Evolutionary conservation across 2,888 invertebrate species (phyloP).

Genomic region (Sericinus montela): DNA sequence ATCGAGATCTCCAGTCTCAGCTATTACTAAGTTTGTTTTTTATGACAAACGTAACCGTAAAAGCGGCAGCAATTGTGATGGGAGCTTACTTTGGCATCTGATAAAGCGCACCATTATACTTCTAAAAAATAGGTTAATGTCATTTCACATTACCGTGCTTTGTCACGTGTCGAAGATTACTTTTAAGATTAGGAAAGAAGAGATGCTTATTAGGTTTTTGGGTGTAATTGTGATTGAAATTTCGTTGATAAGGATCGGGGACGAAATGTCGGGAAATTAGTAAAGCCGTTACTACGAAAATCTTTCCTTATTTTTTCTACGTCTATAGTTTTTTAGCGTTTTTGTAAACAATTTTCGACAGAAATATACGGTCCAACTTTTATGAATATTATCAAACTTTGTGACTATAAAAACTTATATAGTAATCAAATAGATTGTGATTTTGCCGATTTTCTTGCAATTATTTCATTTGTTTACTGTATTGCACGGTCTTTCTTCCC

Average conservation of each 20-base stretch:
- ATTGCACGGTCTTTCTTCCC: too few species aligned
- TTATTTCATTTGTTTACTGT: too few species aligned
- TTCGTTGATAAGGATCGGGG: constrained; percentile 1
- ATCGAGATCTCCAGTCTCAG: constrained; percentile 25
- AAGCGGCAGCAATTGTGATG: constrained; percentile 45
- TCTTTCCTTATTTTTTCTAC: neutral
- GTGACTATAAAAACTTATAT: too few species aligned
- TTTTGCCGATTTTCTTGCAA: too few species aligned
- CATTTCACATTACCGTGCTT: constrained; percentile 60
- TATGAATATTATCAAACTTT: too few species aligned
- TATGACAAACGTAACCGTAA: constrained; percentile 31
- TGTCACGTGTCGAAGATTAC: constrained; percentile 65
- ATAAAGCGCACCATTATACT: constrained; percentile 44
- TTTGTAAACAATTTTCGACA: too few species aligned
- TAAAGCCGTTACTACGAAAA: neutral
- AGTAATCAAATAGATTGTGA: too few species aligned
- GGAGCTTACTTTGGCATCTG: constrained; percentile 45
- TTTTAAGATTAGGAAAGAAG: constrained; percentile 33
- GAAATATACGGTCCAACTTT: too few species aligned
- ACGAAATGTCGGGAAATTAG: neutral
- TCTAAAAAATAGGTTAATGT: constrained; percentile 66
- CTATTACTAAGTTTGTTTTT: constrained; percentile 38
- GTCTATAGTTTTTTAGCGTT: too few species aligned
- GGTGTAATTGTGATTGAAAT: constrained; percentile 13
- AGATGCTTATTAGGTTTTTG: constrained; percentile 25